phyloP scores from a whole-genome alignment of 2,888 invertebrate species.

The Tortricodes alternella region DNA sequence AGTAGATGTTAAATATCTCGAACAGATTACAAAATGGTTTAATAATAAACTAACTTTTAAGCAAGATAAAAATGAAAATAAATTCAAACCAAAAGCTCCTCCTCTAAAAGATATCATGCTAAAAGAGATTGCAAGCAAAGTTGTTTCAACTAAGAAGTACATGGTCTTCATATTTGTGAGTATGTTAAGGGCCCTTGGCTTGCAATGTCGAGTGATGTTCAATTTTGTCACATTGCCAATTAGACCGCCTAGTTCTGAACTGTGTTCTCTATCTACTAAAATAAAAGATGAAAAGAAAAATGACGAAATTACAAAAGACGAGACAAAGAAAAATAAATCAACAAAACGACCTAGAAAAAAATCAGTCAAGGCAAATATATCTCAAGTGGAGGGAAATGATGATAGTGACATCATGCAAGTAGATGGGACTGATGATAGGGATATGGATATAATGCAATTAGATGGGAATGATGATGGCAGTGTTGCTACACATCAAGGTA shows the following conservation, averaged over 20 bases:
- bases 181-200: conserved; percentile 89
- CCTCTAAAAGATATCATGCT: conserved; percentile 75
- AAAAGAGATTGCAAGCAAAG: conserved; percentile 83
- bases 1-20: conserved; percentile 88
- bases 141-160: conserved; percentile 86
- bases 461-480: conserved; percentile 62
- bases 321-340: conserved; percentile 33
- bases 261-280: conserved; percentile 84
- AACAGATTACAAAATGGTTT: conserved; percentile 91
- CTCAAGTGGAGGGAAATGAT: conserved; percentile 82
- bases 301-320: conserved; percentile 33
- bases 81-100: conserved; percentile 72
- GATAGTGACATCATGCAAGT: conserved; percentile 47
- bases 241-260: conserved; percentile 85
- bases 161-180: conserved; percentile 89
- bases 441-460: conserved; percentile 56
- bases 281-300: conserved; percentile 46
- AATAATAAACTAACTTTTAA: conserved; percentile 83
- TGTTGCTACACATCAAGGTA: conserved; percentile 2
- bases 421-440: conserved; percentile 37
- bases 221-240: conserved; percentile 90
- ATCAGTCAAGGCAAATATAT: conserved; percentile 51
- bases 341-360: conserved; percentile 38
- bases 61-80: conserved; percentile 80
- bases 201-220: conserved; percentile 90